These are phyloP conservation scores for Phylloscopus whistleri DNA, from an alignment of 2,113 vertebrate genomes.

Conservation along the genomic window DNA sequence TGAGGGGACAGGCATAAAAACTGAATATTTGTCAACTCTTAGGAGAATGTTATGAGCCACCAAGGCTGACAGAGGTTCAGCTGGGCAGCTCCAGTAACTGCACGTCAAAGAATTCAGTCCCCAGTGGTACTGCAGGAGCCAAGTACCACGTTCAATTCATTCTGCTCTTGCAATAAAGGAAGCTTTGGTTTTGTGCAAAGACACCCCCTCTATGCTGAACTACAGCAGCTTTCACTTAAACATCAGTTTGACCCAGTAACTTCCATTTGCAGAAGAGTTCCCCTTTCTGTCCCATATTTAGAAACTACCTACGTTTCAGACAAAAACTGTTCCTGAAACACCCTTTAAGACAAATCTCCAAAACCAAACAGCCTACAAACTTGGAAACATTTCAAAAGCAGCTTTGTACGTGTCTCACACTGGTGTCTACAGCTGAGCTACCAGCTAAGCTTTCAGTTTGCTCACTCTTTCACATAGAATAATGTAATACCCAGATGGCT, in stretches of 20 bases:
- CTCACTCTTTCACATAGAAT: neutral
- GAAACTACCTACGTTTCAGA: neutral
- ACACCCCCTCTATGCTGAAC: neutral
- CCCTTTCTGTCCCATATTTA: neutral
- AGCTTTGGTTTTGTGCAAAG: neutral
- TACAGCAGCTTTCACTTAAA: neutral
- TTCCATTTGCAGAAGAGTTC: neutral
- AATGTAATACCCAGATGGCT: neutral
- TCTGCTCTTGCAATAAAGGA: neutral
- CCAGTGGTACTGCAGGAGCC: neutral
- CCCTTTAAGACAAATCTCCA: neutral
- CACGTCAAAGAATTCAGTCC: neutral
- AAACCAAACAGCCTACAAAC: neutral
- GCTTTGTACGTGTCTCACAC: neutral
- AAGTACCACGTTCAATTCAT: neutral
- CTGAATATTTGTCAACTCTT: neutral
- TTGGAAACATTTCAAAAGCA: neutral
- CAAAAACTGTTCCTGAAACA: neutral
- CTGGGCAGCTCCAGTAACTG: neutral
- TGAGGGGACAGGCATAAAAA: conserved; percentile 2
- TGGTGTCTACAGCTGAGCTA: neutral
- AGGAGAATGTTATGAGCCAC: neutral
- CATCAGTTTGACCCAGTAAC: neutral
- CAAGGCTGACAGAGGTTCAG: neutral
- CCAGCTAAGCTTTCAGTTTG: neutral